Conservation (phyloP, 2,888 invertebrate species). For the Allophyes oxyacanthae region DNA sequence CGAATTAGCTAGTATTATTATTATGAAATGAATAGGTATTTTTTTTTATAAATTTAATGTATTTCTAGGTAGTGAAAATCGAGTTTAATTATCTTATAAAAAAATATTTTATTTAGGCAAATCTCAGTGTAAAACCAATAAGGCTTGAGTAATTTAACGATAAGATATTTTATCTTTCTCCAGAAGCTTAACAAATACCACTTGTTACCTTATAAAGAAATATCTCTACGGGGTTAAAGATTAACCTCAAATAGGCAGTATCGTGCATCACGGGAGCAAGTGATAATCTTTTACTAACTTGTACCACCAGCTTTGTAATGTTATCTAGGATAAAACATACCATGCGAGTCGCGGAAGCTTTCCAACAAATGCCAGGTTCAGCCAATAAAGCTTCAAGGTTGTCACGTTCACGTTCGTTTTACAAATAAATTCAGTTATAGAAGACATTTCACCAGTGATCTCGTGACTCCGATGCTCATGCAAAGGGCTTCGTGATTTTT, state of each 20-base stretch:
- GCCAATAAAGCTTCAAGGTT: constrained; percentile 52
- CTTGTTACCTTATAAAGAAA: no score
- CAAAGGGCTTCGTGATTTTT: constrained; percentile 76
- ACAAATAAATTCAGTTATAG: constrained; percentile 56
- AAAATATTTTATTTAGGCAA: no score
- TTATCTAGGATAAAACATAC: neutral
- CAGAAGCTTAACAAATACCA: no score
- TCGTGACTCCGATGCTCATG: constrained; percentile 58
- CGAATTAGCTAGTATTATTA: neutral
- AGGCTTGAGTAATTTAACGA: no score
- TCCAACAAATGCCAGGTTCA: constrained; percentile 11
- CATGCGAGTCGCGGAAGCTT: constrained; percentile 10
- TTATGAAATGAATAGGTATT: no score
- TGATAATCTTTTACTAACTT: neutral
- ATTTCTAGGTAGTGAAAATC: no score
- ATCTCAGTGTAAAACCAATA: no score
- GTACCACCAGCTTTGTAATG: neutral
- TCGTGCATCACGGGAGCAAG: neutral
- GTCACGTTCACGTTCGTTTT: constrained; percentile 34
- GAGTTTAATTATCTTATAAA: no score
- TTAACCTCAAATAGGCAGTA: no score
- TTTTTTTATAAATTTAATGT: no score
- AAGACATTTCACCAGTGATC: constrained; percentile 61
- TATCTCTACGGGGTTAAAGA: no score
- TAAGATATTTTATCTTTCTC: no score